These are phyloP conservation scores for Dufourea novaeangliae DNA, from an alignment of 1,140 invertebrate genomes.

Conservation along the genomic window DNA sequence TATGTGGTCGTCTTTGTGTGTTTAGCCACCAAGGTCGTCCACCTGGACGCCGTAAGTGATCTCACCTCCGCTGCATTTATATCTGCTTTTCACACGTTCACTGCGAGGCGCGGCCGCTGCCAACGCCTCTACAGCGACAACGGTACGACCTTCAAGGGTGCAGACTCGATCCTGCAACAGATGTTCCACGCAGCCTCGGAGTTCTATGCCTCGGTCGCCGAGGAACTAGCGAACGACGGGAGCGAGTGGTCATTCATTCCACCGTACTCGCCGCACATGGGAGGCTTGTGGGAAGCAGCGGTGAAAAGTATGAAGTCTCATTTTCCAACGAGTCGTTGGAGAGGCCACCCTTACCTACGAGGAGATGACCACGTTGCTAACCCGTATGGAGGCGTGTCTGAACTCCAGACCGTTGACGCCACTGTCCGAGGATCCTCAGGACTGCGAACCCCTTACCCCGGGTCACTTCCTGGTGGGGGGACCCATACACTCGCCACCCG, in stretches of 20 bases:
- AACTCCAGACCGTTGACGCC: conserved; percentile 56
- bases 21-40: conserved; percentile 24
- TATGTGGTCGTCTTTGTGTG: conserved; percentile 60
- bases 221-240: background rate
- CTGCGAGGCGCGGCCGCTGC: background rate
- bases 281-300: conserved; percentile 42
- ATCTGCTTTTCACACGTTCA: conserved; percentile 57
- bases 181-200: background rate
- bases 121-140: conserved; percentile 59
- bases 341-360: conserved; percentile 48
- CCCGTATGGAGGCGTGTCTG: conserved; percentile 26
- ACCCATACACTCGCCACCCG: too few species aligned
- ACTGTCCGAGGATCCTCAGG: conserved; percentile 9
- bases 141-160: conserved; percentile 73
- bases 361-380: conserved; percentile 49
- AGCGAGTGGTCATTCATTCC: conserved; percentile 9
- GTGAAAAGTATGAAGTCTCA: conserved; percentile 53
- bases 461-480: background rate
- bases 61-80: conserved; percentile 59
- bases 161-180: conserved; percentile 30
- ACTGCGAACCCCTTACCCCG: too few species aligned
- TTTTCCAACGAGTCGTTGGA: conserved; percentile 30
- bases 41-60: conserved; percentile 44
- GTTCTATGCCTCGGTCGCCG: background rate
- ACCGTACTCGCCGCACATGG: conserved; percentile 53